Evolutionary conservation across 2,888 invertebrate genomes (phyloP), one percentile per base, ranked within the genome.

Genomic region (Metacarcinus magister): DNA sequence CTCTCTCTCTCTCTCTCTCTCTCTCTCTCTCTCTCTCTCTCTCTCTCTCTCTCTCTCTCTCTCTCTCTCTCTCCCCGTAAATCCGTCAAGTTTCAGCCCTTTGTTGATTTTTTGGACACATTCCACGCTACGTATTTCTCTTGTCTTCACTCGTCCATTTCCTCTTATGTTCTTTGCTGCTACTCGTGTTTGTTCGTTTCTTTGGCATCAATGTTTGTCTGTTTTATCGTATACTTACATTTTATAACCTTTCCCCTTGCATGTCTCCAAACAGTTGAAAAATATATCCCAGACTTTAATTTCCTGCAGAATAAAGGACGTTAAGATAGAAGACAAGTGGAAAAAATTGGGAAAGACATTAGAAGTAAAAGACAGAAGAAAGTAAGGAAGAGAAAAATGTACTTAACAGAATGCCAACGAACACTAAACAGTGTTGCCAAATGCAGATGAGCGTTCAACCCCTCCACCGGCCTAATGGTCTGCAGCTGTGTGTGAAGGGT

Each of bases 401-500:
- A 82, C 32, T 32, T 13, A 32, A 82, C 13, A 32, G 82, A 82
- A 82, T 32, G 82, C 32, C 82, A 82, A 82, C 82, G 82, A 82
- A 82, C 13, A 32, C 82, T 82, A 82, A 82, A 82, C 32, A 82
- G 82, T 82, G 82, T 82, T 32, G 82, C 82, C 82, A 82, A 82
- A 82, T 82, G 82, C 32, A 82, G 32, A 82, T 82, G 82, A 82
- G 82, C 82, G 82, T 82, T 82, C 82, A 82, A 82, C 82, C 82
- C 32, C 28, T 82, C 82, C 82, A 82, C 82, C 8, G 13, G 13
- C 82, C 82, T 82, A 82, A 82, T 82, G 82, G 82, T 82, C 82
- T 82, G 82, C 82, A 82, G 82, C 82, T 82, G 82, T 82, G 82
- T 82, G 82, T 82, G 82, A 82, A 82, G 82, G 32, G 82, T 82